Base-by-base conservation (phyloP, 2,113 vertebrate genomes). In the Leuciscus idus region DNA sequence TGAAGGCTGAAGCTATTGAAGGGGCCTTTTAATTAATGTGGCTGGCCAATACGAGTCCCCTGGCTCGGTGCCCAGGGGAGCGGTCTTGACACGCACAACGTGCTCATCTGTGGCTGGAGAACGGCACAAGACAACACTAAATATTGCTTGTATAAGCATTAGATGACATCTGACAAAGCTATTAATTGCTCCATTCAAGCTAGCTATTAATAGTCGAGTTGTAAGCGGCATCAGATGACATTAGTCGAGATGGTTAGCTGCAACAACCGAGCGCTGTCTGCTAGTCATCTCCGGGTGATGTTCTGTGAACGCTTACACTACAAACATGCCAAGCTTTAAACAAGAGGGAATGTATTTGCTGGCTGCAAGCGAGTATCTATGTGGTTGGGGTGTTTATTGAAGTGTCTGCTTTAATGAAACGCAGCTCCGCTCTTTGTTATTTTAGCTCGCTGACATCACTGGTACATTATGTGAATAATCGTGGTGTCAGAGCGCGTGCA, bases 11-110 rank as follows among this genome's bases (percentile, higher is more conserved):
- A 81, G 73, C 55, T 70, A 73, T 77, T 33, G 81, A 83, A 76
- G 76, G 57, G 82, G 76, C 79, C 88, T 89, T 90, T 89, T 91
- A 91, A 90, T 92, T 91, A 92, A 92, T 90, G 89, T 78, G 81
- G 82, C 86, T 75, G 87, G 70, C 84, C 87, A 83, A 87, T 84
- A 76, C 76, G 57, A 88, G 81, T 84, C 84, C 73, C 85, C 80
- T 89, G 90, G 90, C 83, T 55, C 26, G 13, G 85, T 39, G 86
- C 88, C 88, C 83, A 61, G 81, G 82, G 83, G 87, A 90, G 85
- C 70, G 57, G 83, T 87, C 82, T 66, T 83, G 85, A 86, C 80
- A 85, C 80, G 79, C 62, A 77, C 77, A 86, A 89, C 78, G 80
- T 68, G 80, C 75, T 85, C 84, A 39, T 66, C 80, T 28, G 80